These are phyloP conservation scores for Butorides virescens DNA, from an alignment of 2,113 vertebrate species.

Conservation along the genomic window DNA sequence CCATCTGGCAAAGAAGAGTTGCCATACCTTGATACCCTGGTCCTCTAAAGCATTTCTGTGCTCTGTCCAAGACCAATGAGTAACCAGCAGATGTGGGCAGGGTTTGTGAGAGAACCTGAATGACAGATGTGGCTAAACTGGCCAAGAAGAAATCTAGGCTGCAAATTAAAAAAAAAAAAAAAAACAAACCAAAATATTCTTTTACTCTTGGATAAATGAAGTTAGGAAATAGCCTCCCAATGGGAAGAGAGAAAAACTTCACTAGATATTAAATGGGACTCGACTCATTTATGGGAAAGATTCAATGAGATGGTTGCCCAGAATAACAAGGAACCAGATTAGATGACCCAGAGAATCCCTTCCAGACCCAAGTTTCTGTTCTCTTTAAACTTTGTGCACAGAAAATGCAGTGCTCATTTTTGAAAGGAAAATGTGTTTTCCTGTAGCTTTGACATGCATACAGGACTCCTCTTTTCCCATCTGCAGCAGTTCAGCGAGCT, in stretches of 20 bases:
- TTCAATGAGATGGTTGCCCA: neutral
- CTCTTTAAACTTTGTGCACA: neutral
- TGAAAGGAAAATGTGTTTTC: slow-evolving; percentile 7
- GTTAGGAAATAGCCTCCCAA: neutral
- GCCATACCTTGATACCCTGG: neutral
- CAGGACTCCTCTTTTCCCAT: neutral
- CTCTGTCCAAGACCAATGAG: neutral
- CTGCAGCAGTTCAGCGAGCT: slow-evolving; percentile 39
- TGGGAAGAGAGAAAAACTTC: neutral
- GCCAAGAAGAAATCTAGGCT: neutral
- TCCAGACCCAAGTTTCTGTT: neutral
- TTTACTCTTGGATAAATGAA: neutral
- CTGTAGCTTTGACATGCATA: neutral
- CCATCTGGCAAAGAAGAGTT: slow-evolving; percentile 23
- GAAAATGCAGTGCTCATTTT: neutral
- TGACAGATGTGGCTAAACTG: neutral
- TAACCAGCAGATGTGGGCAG: neutral
- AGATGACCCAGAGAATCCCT: neutral
- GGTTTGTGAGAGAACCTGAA: neutral
- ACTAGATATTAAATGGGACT: neutral
- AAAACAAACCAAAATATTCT: neutral
- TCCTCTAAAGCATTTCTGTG: neutral
- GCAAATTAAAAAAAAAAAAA: neutral
- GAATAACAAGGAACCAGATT: neutral
- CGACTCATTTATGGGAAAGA: neutral